These are phyloP conservation scores for Melanotus villosus DNA, from an alignment of 2,888 invertebrate species.

Conservation along the genomic window DNA sequence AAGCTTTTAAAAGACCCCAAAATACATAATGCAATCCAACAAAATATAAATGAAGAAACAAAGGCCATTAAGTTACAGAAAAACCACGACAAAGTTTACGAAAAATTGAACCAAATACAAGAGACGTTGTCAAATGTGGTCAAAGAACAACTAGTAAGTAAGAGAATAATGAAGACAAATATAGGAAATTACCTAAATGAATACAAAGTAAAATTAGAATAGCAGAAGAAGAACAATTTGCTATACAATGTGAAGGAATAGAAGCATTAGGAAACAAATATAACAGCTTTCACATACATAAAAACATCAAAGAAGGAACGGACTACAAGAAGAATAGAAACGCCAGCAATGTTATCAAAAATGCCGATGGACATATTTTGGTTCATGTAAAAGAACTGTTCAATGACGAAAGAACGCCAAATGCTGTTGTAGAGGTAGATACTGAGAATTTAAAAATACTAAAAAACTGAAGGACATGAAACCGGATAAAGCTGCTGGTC, in stretches of 20 bases:
- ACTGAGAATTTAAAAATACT: conserved; percentile 7
- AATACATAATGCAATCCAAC: conserved; percentile 4
- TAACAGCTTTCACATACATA: conserved; percentile 18
- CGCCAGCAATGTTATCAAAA: conserved; percentile 10
- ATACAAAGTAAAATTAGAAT: conserved; percentile 22
- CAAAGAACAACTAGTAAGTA: conserved; percentile 19
- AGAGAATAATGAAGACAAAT: conserved; percentile 1
- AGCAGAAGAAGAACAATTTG: conserved; percentile 5
- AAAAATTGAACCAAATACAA: conserved; percentile 4
- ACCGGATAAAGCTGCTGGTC: conserved; percentile 2
- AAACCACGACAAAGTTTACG: not conserved
- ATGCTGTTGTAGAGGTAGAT: not conserved
- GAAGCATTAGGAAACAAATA: conserved; percentile 8
- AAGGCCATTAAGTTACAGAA: conserved; percentile 1
- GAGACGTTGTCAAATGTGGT: conserved; percentile 3
- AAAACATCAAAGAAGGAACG: conserved; percentile 16
- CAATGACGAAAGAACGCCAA: conserved; percentile 12
- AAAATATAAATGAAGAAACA: conserved; percentile 4
- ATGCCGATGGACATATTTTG: not conserved
- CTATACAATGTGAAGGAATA: conserved; percentile 18
- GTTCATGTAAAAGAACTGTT: conserved; percentile 1
- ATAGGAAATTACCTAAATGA: conserved; percentile 7
- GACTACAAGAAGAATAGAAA: conserved; percentile 6
- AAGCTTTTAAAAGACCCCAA: conserved; percentile 7
- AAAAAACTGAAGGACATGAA: not conserved